These are phyloP conservation scores for Chromobotia macracanthus DNA, from an alignment of 2,797 vertebrate species.

Conservation along the genomic window DNA sequence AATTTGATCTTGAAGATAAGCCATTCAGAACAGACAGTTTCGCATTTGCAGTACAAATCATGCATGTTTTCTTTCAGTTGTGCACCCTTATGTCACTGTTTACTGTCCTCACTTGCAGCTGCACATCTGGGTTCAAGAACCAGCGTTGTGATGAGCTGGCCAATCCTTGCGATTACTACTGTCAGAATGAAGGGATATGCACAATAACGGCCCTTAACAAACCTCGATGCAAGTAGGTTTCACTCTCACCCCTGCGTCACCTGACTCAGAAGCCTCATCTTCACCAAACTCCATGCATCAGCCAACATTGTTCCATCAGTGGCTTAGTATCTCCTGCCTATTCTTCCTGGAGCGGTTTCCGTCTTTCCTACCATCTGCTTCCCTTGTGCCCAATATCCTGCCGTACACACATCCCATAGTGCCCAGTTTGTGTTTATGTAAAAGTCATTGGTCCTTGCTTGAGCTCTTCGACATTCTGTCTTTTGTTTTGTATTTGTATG, in stretches of 20 bases:
- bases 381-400: conserved; percentile 17
- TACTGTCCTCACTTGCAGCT: conserved; percentile 84
- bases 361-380: conserved; percentile 12
- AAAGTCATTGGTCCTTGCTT: neutral
- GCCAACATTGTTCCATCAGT: conserved; percentile 22
- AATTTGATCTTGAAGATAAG: too few species aligned
- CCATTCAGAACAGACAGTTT: neutral
- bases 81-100: neutral
- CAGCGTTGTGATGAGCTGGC: conserved; percentile 99
- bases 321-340: conserved; percentile 57
- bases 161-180: conserved; percentile 99
- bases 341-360: neutral
- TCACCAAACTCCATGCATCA: conserved; percentile 28
- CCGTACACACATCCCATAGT: conserved; percentile 64
- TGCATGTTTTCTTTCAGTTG: conserved; percentile 4
- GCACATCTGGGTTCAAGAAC: conserved; percentile 99
- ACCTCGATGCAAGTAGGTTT: conserved; percentile 99
- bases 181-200: conserved; percentile 99
- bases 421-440: conserved; percentile 50
- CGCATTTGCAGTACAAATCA: neutral
- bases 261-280: conserved; percentile 60
- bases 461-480: neutral
- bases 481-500: neutral
- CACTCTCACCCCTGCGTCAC: conserved; percentile 18
- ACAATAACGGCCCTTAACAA: conserved; percentile 99